Evolutionary conservation across 2,888 invertebrate genomes (phyloP), one percentile per base, ranked within the genome.

Genomic region (Nasonovia ribisnigri): DNA sequence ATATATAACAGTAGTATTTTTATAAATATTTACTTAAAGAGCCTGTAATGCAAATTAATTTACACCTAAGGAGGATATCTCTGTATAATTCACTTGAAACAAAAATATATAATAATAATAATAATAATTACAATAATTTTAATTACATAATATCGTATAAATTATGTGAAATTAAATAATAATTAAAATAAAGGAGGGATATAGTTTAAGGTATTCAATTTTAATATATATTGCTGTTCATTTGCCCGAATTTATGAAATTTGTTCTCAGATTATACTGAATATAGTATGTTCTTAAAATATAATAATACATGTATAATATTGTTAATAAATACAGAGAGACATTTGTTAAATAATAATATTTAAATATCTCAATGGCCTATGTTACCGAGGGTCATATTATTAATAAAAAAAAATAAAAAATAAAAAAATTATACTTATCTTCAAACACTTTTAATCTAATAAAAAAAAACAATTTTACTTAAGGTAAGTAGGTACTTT

Each of bases 331-430:
- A 36, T 36, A 8, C 36, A 20, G 36, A 36, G 77, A 77, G 77
- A 77, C 20, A 77, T 77, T 36, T 77, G 77, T 77, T 77, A 77
- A 77, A 77, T 77, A 77, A 77, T 77, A 77, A 77, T 77, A 77
- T 77, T 77, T 6, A 2, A 36, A n/a, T n/a, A n/a, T n/a, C n/a
- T n/a, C n/a, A n/a, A n/a, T n/a, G n/a, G n/a, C n/a, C n/a, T n/a
- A n/a, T n/a, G n/a, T n/a, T n/a, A n/a, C n/a, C n/a, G n/a, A n/a
- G n/a, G n/a, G n/a, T n/a, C n/a, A n/a, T n/a, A n/a, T n/a, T n/a
- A n/a, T n/a, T n/a, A n/a, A n/a, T n/a, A n/a, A n/a, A n/a, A n/a
- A n/a, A n/a, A n/a, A n/a, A n/a, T n/a, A n/a, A n/a, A n/a, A n/a
- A n/a, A n/a, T n/a, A n/a, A n/a, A n/a, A n/a, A n/a, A n/a, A 20